Conservation (phyloP, 2,113 vertebrate species). For the Bufo bufo region DNA sequence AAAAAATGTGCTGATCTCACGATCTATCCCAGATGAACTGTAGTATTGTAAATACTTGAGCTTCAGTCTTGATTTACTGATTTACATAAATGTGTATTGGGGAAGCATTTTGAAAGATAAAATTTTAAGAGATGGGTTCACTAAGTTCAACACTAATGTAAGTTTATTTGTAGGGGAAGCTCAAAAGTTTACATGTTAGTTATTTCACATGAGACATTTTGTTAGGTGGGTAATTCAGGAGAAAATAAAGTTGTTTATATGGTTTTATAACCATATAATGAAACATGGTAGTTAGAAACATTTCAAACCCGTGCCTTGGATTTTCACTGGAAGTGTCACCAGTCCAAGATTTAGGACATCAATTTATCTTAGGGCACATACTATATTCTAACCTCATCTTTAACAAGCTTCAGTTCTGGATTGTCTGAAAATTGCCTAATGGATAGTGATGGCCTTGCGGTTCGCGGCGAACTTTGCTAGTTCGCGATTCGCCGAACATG, state of each 20-base stretch:
- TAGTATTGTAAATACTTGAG: constrained; percentile 2
- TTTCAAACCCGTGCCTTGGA: too few relatives aligned
- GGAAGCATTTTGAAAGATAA: neutral
- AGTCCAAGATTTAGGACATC: too few relatives aligned
- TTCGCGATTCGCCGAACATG: too few relatives aligned
- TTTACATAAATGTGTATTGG: neutral
- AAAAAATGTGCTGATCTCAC: constrained; percentile 30
- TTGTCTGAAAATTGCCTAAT: too few relatives aligned
- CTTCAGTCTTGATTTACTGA: constrained; percentile 3
- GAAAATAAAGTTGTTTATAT: neutral
- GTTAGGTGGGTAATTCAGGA: neutral
- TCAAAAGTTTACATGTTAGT: neutral
- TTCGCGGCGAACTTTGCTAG: too few relatives aligned
- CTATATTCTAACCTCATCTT: too few relatives aligned
- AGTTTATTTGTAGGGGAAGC: neutral
- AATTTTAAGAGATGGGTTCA: neutral
- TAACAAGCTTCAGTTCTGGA: too few relatives aligned
- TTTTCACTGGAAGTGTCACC: too few relatives aligned
- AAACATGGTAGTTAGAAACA: too few relatives aligned
- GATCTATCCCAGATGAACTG: constrained; percentile 11
- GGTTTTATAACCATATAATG: neutral
- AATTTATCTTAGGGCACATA: too few relatives aligned
- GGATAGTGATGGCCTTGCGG: too few relatives aligned
- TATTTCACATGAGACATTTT: neutral
- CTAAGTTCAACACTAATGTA: neutral